Percentiles rank a stretch among this genome's conserved stretches.
Evolutionary conservation across 2,113 vertebrate genomes (phyloP).

Genomic region (Nerophis lumbriciformis): DNA sequence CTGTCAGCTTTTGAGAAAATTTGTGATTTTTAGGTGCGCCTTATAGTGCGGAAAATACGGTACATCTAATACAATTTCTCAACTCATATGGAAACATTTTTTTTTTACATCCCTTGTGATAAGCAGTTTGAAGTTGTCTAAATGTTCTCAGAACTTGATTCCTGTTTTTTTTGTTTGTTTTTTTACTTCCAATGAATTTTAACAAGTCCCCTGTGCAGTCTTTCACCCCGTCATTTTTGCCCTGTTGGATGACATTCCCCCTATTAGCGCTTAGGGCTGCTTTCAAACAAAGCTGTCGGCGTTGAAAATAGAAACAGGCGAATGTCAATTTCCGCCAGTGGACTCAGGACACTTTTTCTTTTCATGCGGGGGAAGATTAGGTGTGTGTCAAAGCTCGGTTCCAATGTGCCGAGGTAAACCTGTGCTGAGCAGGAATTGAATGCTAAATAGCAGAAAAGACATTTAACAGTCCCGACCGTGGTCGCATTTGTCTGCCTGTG

Average conservation of each 20-base stretch:
- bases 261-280: constrained; percentile 62
- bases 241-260: constrained; percentile 55
- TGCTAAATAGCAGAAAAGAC: constrained; percentile 7
- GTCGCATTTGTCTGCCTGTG: constrained; percentile 19
- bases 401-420: constrained; percentile 21
- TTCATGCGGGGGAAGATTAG: constrained; percentile 40
- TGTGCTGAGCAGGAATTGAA: constrained; percentile 13
- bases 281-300: constrained; percentile 56
- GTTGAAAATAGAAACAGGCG: constrained; percentile 29
- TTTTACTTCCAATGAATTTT: constrained; percentile 61
- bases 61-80: no score
- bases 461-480: constrained; percentile 19
- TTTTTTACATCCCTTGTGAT: constrained; percentile 27
- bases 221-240: constrained; percentile 30
- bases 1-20: no score
- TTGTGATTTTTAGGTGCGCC: no score
- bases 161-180: constrained; percentile 26
- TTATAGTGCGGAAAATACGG: no score
- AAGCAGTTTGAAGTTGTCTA: constrained; percentile 53
- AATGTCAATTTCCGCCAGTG: constrained; percentile 60
- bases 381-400: constrained; percentile 39
- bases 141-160: constrained; percentile 64
- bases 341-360: constrained; percentile 19
- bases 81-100: no score
- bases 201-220: constrained; percentile 39